Evolutionary conservation across 2,888 invertebrate species (phyloP), one percentile per base, ranked within the genome.

Genomic region (Boloria euphrosyne): DNA sequence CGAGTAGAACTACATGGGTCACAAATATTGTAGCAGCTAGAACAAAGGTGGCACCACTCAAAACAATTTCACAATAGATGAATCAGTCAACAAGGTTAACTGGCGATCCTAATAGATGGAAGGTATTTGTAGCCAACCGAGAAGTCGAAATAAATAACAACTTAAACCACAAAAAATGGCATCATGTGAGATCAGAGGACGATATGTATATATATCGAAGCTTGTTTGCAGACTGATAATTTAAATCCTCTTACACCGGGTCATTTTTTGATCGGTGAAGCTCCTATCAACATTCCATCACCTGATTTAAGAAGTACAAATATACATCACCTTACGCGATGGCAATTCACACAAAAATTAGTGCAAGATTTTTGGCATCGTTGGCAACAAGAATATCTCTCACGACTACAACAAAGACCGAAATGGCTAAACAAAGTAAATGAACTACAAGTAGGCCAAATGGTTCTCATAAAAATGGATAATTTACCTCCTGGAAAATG

Each of bases 401-500:
- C n/a, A n/a, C n/a, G n/a, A n/a, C n/a, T n/a, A n/a, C n/a, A n/a
- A n/a, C n/a, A n/a, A n/a, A n/a, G n/a, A n/a, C n/a, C n/a, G n/a
- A n/a, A n/a, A n/a, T n/a, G 44, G 44, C 44, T 44, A 7, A 44
- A 44, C 13, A 44, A 5, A 44, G 44, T 44, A 7, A 44, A 44
- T 7, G 44, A 44, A 44, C 13, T 44, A 7, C 7, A 44, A 7
- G 44, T 44, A 7, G 44, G 44, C 5, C 44, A 44, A 44, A 53
- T 65, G 27, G 60, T 65, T 1, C n/a, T 53, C 7, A 65, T 60
- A 2, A 59, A 60, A n/a, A 54, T 54, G 43, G 65, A 60, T 10
- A 65, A 65, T 47, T 17, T 60, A 27, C 65, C 59, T 13, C 60
- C 65, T 6, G 65, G 65, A n/a, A 65, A 65, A 54, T 65, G 65